Base-by-base conservation (phyloP, 2,113 vertebrate species). In the Vimba vimba region DNA sequence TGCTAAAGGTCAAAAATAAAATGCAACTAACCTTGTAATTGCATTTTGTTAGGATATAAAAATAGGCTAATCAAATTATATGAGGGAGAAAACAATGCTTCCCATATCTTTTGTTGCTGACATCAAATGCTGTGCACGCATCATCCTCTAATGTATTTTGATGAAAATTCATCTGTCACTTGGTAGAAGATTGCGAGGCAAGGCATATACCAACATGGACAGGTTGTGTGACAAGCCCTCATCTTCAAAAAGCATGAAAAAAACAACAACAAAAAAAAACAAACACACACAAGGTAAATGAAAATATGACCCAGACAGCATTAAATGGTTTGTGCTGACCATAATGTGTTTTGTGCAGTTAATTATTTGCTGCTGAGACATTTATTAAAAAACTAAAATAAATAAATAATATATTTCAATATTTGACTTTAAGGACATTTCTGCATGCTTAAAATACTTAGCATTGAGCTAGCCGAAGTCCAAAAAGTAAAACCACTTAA, bases 1-100 rank as follows among this genome's bases (percentile, higher is more conserved):
- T 19, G 74, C 50, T 33, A 55, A 77, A 77, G 75, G 75, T 77
- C 47, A 77, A 19, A 55, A 77, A 77, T 10, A 27, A 77, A 77
- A 30, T 33, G 75, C 50, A 30, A 21, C 75, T 55, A 55, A 77
- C 75, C 50, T 21, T 77, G 75, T 77, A 33, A 55, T 77, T 55
- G n/a, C 7, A 50, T 27, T 12, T 30, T 77, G 50, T 52, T 55
- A 55, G 13, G 27, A 55, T 33, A 30, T 55, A 77, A 77, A 77
- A 55, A 77, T 77, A 77, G 50, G 50, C 75, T 47, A 39, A 9
- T 77, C 27, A 55, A 30, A 27, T 77, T 77, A 55, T 55, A 55
- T 77, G 75, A 77, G 47, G 25, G 45, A 55, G 50, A 77, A 77
- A 52, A 55, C 50, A 21, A 33, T 9, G 15, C 2, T 55, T 19